A percentile compares a stretch with the other conserved stretches of the same genome.
phyloP scores from a whole-genome alignment of 2,113 vertebrate species.

The Oryzias celebensis region DNA sequence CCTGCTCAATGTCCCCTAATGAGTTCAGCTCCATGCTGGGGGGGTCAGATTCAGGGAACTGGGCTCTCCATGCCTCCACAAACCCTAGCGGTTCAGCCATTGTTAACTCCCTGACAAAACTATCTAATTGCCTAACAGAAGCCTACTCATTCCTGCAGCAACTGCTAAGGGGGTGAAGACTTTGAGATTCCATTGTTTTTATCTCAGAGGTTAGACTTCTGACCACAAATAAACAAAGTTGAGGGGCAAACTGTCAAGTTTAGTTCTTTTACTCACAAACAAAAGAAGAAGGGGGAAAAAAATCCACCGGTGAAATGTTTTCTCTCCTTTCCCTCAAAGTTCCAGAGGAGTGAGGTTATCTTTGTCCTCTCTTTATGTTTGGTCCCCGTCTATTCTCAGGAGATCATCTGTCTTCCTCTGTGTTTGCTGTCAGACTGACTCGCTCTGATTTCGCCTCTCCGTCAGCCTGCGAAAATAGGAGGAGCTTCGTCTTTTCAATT shows the following conservation, averaged over 20 bases:
- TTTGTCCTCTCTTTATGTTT: not conserved
- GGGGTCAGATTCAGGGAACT: constrained; percentile 94
- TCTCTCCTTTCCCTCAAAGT: not conserved
- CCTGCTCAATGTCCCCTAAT: constrained; percentile 89
- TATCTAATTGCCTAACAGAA: constrained; percentile 24
- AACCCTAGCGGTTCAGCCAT: constrained; percentile 98
- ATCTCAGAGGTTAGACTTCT: not conserved
- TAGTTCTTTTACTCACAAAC: constrained; percentile 42
- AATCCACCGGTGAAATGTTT: constrained; percentile 8
- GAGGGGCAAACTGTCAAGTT: not conserved
- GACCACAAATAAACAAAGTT: not conserved
- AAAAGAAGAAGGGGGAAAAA: not conserved
- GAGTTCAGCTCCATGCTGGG: constrained; percentile 94
- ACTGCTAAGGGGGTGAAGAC: constrained; percentile 1
- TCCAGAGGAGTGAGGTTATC: constrained; percentile 6
- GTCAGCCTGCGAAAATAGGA: constrained; percentile 44
- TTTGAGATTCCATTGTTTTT: constrained; percentile 34
- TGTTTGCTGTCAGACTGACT: constrained; percentile 48
- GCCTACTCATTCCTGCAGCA: constrained; percentile 6
- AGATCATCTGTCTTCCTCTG: constrained; percentile 38
- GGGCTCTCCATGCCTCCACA: constrained; percentile 95
- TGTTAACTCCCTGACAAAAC: constrained; percentile 40
- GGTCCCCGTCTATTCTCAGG: constrained; percentile 26
- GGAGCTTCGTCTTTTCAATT: constrained; percentile 47
- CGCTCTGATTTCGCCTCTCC: constrained; percentile 35